phyloP scores from a whole-genome alignment of 1,140 invertebrate species.

The Araneus ventricosus region DNA sequence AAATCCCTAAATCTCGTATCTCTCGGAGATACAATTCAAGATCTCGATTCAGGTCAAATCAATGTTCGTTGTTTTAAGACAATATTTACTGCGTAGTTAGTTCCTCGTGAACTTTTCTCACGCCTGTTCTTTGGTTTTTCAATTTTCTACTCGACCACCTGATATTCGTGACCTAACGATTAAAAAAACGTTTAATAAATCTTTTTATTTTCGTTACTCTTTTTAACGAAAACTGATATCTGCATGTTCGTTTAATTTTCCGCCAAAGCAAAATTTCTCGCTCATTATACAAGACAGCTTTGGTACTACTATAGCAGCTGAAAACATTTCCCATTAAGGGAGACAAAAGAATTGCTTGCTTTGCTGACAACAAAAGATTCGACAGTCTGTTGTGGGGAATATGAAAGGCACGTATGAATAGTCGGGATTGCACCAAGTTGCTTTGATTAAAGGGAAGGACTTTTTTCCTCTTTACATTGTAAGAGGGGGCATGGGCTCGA shows the following conservation, averaged over 20 bases:
- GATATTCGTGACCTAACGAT: background rate
- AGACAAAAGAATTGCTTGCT: background rate
- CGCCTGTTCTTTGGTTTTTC: background rate
- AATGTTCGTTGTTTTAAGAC: background rate
- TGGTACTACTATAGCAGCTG: background rate
- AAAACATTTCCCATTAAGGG: background rate
- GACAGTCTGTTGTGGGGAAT: background rate
- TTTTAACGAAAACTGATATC: background rate
- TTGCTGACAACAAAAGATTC: background rate
- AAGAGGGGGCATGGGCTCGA: background rate
- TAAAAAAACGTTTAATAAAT: background rate
- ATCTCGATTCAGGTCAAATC: background rate
- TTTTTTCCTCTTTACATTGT: background rate
- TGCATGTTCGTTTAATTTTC: background rate
- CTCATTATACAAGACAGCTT: background rate
- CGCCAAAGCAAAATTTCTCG: background rate
- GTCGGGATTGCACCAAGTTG: background rate
- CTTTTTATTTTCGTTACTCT: background rate
- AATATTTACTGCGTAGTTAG: background rate
- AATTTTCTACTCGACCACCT: background rate
- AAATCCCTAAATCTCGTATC: too few species aligned
- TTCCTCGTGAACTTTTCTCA: background rate
- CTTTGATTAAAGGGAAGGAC: background rate
- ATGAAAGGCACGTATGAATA: slow-evolving; percentile 12
- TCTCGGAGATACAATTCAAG: too few species aligned